These are phyloP conservation scores for Drosophila pachea DNA, from an alignment of 1,140 invertebrate genomes.

Conservation along the genomic window DNA sequence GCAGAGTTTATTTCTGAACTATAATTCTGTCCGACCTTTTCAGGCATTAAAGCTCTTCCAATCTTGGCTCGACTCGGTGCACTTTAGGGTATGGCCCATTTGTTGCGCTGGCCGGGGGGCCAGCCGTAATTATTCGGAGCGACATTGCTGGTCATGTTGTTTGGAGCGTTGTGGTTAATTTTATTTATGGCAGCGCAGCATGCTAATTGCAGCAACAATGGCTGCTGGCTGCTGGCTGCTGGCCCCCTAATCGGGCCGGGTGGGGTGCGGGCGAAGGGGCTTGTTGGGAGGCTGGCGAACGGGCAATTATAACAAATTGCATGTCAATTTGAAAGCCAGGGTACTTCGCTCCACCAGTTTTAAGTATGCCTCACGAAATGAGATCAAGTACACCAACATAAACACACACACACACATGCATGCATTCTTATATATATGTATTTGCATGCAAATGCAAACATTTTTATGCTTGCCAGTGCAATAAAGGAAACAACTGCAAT, in stretches of 20 bases:
- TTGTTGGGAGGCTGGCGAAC: conserved; percentile 8
- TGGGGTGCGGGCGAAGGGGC: background rate
- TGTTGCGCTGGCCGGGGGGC: conserved; percentile 12
- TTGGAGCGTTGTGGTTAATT: conserved; percentile 68
- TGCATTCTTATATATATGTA: conserved; percentile 27
- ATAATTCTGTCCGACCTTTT: too few species aligned
- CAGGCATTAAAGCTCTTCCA: too few species aligned
- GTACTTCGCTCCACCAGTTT: background rate
- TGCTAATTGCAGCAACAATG: conserved; percentile 64
- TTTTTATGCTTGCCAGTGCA: conserved; percentile 64
- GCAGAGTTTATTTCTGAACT: too few species aligned
- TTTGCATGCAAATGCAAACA: conserved; percentile 68
- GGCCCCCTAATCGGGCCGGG: conserved; percentile 58
- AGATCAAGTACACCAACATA: conserved; percentile 5
- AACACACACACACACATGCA: conserved; percentile 6
- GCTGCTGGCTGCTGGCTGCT: conserved; percentile 15
- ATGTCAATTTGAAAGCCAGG: conserved; percentile 66
- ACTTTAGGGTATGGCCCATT: conserved; percentile 21
- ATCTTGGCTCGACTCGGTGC: background rate
- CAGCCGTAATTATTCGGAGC: conserved; percentile 21
- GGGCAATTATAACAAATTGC: conserved; percentile 73
- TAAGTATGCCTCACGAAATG: conserved; percentile 26
- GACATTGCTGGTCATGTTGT: conserved; percentile 45
- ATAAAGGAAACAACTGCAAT: conserved; percentile 76
- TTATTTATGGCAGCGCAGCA: conserved; percentile 69